phyloP scores from a whole-genome alignment of 2,797 vertebrate species.

The Tragelaphus oryx region DNA sequence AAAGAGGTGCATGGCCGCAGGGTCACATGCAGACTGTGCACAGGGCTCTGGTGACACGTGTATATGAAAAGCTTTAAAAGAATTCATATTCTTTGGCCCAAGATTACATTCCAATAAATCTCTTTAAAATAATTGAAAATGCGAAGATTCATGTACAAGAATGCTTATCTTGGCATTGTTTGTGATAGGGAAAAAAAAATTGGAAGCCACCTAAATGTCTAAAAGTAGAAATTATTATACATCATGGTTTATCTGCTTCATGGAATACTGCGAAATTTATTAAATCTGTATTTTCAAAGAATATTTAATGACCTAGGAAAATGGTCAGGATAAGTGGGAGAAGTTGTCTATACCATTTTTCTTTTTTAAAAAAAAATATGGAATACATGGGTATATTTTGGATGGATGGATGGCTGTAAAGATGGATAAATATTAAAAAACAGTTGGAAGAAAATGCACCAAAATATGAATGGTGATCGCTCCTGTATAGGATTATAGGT shows the following conservation, averaged over 20 bases:
- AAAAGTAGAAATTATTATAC: not conserved
- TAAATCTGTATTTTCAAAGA: constrained; percentile 1
- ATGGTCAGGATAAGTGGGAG: not conserved
- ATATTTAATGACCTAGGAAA: not conserved
- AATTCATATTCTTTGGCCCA: not conserved
- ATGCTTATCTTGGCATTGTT: not conserved
- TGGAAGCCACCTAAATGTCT: not conserved
- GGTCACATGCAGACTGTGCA: not conserved
- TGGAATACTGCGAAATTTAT: not conserved
- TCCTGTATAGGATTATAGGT: not conserved
- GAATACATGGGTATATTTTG: not conserved
- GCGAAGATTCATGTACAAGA: not conserved
- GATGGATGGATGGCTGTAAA: not conserved
- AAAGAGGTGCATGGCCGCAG: not conserved
- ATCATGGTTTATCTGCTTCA: not conserved
- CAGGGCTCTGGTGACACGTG: not conserved
- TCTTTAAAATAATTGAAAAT: constrained; percentile 24
- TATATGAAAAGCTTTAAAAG: not conserved
- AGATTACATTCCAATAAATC: not conserved
- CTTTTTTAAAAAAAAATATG: not conserved
- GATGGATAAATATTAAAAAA: not conserved
- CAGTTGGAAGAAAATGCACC: not conserved
- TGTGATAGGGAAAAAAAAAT: not conserved
- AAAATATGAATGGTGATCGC: not conserved
- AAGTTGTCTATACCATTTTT: not conserved